Base-by-base conservation (phyloP, 1,140 invertebrate genomes). In the Eumaeus atala region DNA sequence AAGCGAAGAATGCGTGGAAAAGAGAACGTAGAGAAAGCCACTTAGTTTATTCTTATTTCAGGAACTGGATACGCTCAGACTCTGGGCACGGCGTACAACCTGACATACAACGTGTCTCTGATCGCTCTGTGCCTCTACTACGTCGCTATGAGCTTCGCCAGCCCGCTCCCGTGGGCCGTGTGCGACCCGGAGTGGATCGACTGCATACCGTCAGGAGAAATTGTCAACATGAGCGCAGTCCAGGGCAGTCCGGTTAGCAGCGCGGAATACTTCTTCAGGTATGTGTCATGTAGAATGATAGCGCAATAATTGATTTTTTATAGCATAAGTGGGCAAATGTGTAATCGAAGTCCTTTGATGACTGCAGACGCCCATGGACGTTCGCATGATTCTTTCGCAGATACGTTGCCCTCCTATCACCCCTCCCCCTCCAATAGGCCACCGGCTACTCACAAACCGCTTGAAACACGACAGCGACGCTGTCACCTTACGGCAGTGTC, bases 11-110 rank as follows among this genome's bases (percentile, higher is more conserved):
- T n/a, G n/a, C n/a, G n/a, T n/a, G n/a, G n/a, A n/a, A n/a, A n/a
- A n/a, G n/a, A n/a, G n/a, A n/a, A n/a, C n/a, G n/a, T n/a, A n/a
- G n/a, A n/a, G n/a, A n/a, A n/a, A n/a, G n/a, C n/a, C n/a, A n/a
- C n/a, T n/a, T n/a, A n/a, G n/a, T 38, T 8, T 16, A 9, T 16
- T 60, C 10, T 16, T 42, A 53, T 87, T 88, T 36, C 72, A 91
- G 94, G 94, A 54, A 89, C 94, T 9, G 94, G 93, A 6, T 93
- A 92, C 71, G 92, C 92, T 0, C 92, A 93, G 73, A 91, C 92
- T 7, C 84, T 94, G 0, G 90, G 93, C 0, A 92, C 93, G 4
- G 89, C 90, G 12, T 87, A 93, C 51, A 90, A 95, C 11, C 89
- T 92, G 18, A 90, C 92, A 0, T 94, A 94, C 72, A 94, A 94